Evolutionary conservation across 2,797 vertebrate species (phyloP).

Genomic region (Brachyalestes nurse): DNA sequence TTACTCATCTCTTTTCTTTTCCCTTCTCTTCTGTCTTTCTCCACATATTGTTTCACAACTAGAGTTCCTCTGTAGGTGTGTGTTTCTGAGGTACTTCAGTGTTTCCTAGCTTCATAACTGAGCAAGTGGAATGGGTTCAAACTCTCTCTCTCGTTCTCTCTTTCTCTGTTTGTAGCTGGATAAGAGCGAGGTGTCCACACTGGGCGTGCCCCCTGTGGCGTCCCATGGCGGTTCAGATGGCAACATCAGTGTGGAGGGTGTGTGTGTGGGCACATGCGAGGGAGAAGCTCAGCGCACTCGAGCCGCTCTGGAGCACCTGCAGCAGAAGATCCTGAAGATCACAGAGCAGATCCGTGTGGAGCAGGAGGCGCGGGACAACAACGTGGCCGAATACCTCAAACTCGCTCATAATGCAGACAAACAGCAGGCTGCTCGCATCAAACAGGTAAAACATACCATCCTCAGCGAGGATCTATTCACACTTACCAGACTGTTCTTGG

Average conservation of each 20-base stretch:
- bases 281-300: constrained; percentile 89
- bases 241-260: constrained; percentile 86
- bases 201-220: constrained; percentile 81
- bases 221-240: constrained; percentile 90
- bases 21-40: too few relatives aligned
- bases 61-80: too few relatives aligned
- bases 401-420: constrained; percentile 91
- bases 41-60: too few relatives aligned
- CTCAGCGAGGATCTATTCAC: too few relatives aligned
- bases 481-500: too few relatives aligned
- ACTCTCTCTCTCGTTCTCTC: constrained; percentile 22
- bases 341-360: constrained; percentile 96
- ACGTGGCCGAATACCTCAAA: constrained; percentile 92
- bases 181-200: constrained; percentile 88
- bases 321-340: constrained; percentile 93
- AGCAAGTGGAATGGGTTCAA: background rate
- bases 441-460: constrained; percentile 68
- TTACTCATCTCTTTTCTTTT: too few relatives aligned
- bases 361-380: constrained; percentile 88
- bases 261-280: constrained; percentile 71
- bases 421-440: constrained; percentile 92
- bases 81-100: too few relatives aligned
- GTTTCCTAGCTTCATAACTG: too few relatives aligned
- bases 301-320: constrained; percentile 91
- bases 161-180: constrained; percentile 80